A percentile compares a stretch with the other conserved stretches of the same genome.
Conservation (phyloP, 1,140 invertebrate species). For the Liolophura sinensis region DNA sequence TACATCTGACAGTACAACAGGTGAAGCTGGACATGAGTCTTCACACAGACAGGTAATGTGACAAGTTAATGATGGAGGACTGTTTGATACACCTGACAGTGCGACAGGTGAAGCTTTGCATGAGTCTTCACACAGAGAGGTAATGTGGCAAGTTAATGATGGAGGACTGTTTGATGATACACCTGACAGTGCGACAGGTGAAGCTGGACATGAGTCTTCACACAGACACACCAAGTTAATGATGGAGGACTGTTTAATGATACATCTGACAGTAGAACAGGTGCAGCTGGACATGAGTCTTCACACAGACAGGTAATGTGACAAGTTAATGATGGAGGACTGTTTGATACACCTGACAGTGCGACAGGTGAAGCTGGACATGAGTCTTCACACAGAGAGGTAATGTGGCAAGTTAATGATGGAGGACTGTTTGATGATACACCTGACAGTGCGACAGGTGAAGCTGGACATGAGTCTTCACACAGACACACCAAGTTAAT, state of each 20-base stretch:
- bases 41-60: no score
- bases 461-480: conserved; percentile 26
- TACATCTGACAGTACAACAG: not conserved
- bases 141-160: conserved; percentile 51
- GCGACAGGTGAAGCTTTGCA: conserved; percentile 75
- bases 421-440: not conserved
- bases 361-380: conserved; percentile 75
- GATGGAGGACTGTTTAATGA: conserved; percentile 59
- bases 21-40: not conserved
- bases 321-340: conserved; percentile 63
- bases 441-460: conserved; percentile 7
- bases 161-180: conserved; percentile 1
- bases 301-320: no score
- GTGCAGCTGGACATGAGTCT: not conserved
- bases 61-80: conserved; percentile 63
- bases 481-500: not conserved
- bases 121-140: conserved; percentile 72
- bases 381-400: conserved; percentile 72
- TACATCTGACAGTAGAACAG: not conserved
- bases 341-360: conserved; percentile 76
- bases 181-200: conserved; percentile 8
- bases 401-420: conserved; percentile 61
- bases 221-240: not conserved
- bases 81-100: conserved; percentile 76
- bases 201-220: conserved; percentile 26